Conservation (phyloP, 2,113 vertebrate genomes). For the Dasyurus viverrinus region DNA sequence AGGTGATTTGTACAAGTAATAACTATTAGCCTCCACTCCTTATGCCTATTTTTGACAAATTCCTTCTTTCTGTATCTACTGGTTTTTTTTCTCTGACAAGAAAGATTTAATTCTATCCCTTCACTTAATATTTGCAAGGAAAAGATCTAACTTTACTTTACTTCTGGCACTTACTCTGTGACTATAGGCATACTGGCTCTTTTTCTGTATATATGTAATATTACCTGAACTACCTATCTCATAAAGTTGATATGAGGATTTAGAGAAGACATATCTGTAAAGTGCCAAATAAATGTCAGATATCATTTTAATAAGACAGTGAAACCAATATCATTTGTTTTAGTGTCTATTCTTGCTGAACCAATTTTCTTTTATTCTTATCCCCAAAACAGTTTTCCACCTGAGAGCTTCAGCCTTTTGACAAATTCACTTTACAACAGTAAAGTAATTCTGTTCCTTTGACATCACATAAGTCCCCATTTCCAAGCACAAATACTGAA, state of each 20-base stretch:
- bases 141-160: background rate
- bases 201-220: background rate
- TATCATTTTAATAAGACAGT: background rate
- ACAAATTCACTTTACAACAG: background rate
- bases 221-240: background rate
- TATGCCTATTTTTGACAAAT: background rate
- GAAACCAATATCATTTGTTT: background rate
- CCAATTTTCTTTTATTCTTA: background rate
- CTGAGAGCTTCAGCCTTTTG: background rate
- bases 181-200: background rate
- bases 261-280: background rate
- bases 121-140: background rate
- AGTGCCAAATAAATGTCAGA: background rate
- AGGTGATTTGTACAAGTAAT: background rate
- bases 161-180: background rate
- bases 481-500: background rate
- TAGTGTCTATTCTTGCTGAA: background rate
- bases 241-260: background rate
- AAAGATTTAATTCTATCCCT: background rate
- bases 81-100: background rate
- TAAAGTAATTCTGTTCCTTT: background rate
- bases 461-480: background rate
- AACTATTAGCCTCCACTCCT: background rate
- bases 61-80: background rate
- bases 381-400: background rate